phyloP scores from a whole-genome alignment of 2,797 vertebrate species.

The Spinibarbus caldwelli region DNA sequence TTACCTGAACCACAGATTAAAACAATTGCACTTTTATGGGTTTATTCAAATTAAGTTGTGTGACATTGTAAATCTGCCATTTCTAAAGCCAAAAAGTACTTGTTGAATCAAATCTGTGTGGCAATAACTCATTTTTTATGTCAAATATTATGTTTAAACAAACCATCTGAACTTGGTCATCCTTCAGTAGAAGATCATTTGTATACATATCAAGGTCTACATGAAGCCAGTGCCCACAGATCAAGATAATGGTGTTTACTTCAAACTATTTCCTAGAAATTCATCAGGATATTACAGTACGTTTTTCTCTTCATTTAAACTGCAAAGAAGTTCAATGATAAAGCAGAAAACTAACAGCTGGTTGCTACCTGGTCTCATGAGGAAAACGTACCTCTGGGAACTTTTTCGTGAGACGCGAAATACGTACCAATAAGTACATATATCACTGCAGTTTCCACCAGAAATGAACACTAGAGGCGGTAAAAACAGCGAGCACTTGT shows the following conservation, averaged over 20 bases:
- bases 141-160: background rate
- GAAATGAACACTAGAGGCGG: too few species aligned
- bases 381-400: too few species aligned
- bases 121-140: background rate
- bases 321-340: background rate
- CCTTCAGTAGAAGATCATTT: background rate
- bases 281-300: background rate
- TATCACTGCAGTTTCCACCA: too few species aligned
- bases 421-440: too few species aligned
- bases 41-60: background rate
- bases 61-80: background rate
- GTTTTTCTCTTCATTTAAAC: background rate
- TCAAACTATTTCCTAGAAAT: background rate
- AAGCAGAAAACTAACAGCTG: background rate
- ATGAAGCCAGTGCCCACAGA: background rate
- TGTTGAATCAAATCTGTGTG: background rate
- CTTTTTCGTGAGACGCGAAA: too few species aligned
- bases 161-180: background rate
- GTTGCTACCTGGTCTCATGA: too few species aligned
- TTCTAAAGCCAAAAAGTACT: background rate
- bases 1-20: slow-evolving; percentile 79
- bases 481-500: too few species aligned
- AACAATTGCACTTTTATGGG: background rate
- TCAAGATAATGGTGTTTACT: too few species aligned
- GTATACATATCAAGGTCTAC: background rate